Percentiles rank a stretch among this genome's conserved stretches.
These are phyloP conservation scores for Melinaea marsaeus DNA, from an alignment of 2,888 invertebrate genomes.

Conservation along the genomic window DNA sequence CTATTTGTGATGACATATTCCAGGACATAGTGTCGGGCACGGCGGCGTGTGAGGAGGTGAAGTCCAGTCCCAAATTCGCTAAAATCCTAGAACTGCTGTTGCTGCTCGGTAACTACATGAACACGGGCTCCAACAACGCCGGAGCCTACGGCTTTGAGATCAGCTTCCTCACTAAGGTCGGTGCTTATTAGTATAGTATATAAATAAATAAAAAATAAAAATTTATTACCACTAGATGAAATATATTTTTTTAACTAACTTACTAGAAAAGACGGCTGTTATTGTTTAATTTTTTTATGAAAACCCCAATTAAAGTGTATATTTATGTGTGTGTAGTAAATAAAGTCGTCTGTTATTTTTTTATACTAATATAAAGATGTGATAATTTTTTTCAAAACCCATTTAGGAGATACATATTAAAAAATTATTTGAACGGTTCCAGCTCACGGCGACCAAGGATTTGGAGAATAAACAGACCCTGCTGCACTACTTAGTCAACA, in stretches of 20 bases:
- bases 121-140: slow-evolving; percentile 95
- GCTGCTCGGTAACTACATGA: slow-evolving; percentile 97
- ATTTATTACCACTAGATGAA: too few relatives aligned
- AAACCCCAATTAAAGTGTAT: too few relatives aligned
- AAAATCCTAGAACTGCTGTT: slow-evolving; percentile 93
- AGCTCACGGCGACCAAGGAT: slow-evolving; percentile 94
- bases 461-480: slow-evolving; percentile 94
- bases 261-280: too few relatives aligned
- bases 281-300: too few relatives aligned
- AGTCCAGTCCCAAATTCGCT: slow-evolving; percentile 92
- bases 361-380: too few relatives aligned
- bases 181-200: background rate
- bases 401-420: too few relatives aligned
- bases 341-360: too few relatives aligned
- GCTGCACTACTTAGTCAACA: slow-evolving; percentile 93
- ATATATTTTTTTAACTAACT: too few relatives aligned
- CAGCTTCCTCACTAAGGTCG: slow-evolving; percentile 94
- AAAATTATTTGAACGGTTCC: slow-evolving; percentile 28
- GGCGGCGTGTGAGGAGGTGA: slow-evolving; percentile 96
- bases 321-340: too few relatives aligned
- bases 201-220: background rate
- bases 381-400: too few relatives aligned
- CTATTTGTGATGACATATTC: slow-evolving; percentile 20
- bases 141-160: slow-evolving; percentile 98
- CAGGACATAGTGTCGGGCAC: slow-evolving; percentile 96